Base-by-base conservation (phyloP, 2,113 vertebrate species). In the Ceyx cyanopectus region DNA sequence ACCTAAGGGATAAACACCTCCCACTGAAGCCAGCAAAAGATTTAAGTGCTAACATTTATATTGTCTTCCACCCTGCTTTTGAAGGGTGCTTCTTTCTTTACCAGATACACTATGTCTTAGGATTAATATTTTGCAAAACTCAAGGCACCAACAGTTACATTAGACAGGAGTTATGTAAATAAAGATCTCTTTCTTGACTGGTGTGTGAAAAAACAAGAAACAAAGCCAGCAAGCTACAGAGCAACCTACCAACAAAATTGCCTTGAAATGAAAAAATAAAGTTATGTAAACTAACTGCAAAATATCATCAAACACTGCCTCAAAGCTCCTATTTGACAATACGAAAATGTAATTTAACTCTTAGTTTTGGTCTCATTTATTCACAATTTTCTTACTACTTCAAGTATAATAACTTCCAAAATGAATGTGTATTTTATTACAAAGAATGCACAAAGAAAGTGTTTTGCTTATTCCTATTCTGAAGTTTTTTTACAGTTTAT, bases 1-100 rank as follows among this genome's bases (percentile, higher is more conserved):
- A 83, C 51, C 27, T 63, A 62, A 81, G 76, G 58, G 75, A 91
- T 76, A 96, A 95, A 94, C 77, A 85, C 58, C 80, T 79, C n/a
- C 58, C 70, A 48, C 45, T 76, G n/a, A 67, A 85, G 61, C 43
- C 82, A 91, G 75, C 26, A 63, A 79, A 90, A 88, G 45, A 62
- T 56, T 32, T 32, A 76, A 69, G 46, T 43, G 46, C 22, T 92
- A 90, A 57, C 10, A 45, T 77, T 68, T 95, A 87, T 85, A 80
- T 84, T 91, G 60, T 82, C 54, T 80, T 56, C 14, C 60, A 78
- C 57, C 1, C 32, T 48, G 43, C n/a, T 87, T 81, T 92, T 87
- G 76, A 67, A 92, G 41, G 46, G 32, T 13, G 10, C 74, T 80
- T 79, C 18, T 73, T 83, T 78, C 57, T 91, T 80, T 51, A 62